Conservation (phyloP, 2,888 invertebrate species). For the Conops quadrifasciatus region DNA sequence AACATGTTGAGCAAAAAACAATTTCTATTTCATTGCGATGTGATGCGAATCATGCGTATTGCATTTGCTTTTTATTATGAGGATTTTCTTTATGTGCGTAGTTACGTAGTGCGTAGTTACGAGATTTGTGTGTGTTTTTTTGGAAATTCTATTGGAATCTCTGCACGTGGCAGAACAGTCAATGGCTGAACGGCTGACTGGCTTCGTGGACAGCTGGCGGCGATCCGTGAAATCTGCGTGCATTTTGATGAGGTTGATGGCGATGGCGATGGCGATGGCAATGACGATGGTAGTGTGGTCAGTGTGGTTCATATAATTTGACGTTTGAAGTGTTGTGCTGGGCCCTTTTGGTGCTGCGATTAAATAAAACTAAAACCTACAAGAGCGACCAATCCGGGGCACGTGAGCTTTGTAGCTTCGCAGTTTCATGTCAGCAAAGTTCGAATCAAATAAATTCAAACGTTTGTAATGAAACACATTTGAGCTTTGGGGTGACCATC, state of each 20-base stretch:
- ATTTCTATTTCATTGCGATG: slow-evolving; percentile 25
- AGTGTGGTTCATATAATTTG: background rate
- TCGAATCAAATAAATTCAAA: slow-evolving; percentile 33
- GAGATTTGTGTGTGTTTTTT: too few relatives aligned
- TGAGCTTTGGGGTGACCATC: slow-evolving; percentile 17
- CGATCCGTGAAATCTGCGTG: background rate
- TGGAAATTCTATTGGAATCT: too few relatives aligned
- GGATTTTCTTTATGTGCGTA: too few relatives aligned
- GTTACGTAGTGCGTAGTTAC: too few relatives aligned
- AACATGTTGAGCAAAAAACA: background rate
- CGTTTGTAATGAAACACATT: slow-evolving; percentile 1
- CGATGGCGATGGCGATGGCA: background rate
- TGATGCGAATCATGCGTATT: background rate
- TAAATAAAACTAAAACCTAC: slow-evolving; percentile 14
- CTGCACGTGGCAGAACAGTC: too few relatives aligned
- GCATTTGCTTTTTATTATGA: slow-evolving; percentile 7
- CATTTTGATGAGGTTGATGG: background rate
- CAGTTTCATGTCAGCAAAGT: slow-evolving; percentile 28
- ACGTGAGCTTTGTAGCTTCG: background rate
- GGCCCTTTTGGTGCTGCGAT: slow-evolving; percentile 26
- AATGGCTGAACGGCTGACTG: too few relatives aligned
- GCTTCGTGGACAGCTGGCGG: too few relatives aligned
- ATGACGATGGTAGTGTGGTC: background rate
- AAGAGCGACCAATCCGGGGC: background rate
- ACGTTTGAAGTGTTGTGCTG: slow-evolving; percentile 13